Conservation (phyloP, 2,113 vertebrate species). For the Circaetus gallicus region DNA sequence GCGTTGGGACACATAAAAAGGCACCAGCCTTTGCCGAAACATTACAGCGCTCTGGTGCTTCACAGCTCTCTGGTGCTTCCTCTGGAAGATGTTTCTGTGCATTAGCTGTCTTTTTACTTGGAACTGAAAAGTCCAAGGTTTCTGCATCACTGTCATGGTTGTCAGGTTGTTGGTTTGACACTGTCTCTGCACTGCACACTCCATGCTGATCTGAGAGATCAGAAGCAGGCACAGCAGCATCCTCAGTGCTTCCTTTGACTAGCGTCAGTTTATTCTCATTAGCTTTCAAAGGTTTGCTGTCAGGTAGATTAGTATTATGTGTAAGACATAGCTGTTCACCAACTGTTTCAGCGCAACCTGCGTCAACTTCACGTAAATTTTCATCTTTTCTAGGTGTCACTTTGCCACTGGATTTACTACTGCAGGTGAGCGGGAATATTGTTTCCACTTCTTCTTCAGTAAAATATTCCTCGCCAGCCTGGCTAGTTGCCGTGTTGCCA, state of each 20-base stretch:
- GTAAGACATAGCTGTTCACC: neutral
- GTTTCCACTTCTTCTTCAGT: neutral
- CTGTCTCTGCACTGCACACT: neutral
- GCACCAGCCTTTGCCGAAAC: neutral
- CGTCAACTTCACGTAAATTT: neutral
- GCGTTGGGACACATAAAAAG: slow-evolving; percentile 14
- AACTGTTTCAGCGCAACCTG: neutral
- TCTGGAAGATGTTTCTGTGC: slow-evolving; percentile 41
- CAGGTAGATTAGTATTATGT: neutral
- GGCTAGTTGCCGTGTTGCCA: neutral
- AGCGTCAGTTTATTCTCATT: neutral
- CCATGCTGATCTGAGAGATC: neutral
- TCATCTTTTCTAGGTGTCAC: neutral
- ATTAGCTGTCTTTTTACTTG: slow-evolving; percentile 2
- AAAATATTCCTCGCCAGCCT: neutral
- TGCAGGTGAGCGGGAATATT: neutral
- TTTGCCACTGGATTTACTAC: neutral
- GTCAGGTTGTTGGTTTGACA: neutral
- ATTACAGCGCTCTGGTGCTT: slow-evolving; percentile 15
- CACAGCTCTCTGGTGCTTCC: slow-evolving; percentile 23
- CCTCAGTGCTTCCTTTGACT: neutral
- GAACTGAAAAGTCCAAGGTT: neutral
- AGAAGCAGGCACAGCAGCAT: neutral
- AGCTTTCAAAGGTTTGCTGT: neutral
- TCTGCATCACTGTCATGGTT: neutral